Evolutionary conservation across 2,797 vertebrate genomes (phyloP).

Genomic region (Ibycter americanus): DNA sequence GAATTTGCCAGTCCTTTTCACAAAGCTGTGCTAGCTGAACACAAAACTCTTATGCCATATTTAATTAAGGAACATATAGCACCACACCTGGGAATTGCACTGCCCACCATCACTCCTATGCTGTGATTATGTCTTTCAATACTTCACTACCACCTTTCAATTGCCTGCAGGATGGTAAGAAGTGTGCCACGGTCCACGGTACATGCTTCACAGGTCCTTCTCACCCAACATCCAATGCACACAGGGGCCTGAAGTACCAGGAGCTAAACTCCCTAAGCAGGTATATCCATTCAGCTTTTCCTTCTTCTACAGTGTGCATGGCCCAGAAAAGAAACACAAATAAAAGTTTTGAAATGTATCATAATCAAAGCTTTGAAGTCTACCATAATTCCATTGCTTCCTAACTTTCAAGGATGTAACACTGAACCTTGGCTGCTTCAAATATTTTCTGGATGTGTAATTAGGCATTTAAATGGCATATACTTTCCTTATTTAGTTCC

Average conservation of each 20-base stretch:
- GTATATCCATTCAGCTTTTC: neutral
- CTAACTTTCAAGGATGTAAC: neutral
- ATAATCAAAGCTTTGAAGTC: neutral
- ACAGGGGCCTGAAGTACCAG: neutral
- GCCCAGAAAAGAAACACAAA: neutral
- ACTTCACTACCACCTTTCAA: neutral
- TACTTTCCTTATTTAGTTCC: neutral
- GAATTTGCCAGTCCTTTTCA: neutral
- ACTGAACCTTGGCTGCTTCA: neutral
- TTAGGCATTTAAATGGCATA: neutral
- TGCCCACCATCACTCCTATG: neutral
- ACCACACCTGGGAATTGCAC: neutral
- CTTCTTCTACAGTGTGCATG: rapidly evolving
- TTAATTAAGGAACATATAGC: neutral
- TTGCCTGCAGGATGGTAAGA: neutral
- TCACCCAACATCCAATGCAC: neutral
- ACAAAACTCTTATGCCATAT: neutral
- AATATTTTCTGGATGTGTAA: neutral
- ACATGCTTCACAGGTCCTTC: neutral
- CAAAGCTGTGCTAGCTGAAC: neutral
- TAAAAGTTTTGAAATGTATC: neutral
- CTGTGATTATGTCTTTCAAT: neutral
- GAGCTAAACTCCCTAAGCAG: neutral
- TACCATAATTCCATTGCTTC: neutral
- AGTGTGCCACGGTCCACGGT: rapidly evolving